Percentiles rank a stretch among this genome's conserved stretches.
phyloP scores from a whole-genome alignment of 2,888 invertebrate species.

The Apantesis nais region DNA sequence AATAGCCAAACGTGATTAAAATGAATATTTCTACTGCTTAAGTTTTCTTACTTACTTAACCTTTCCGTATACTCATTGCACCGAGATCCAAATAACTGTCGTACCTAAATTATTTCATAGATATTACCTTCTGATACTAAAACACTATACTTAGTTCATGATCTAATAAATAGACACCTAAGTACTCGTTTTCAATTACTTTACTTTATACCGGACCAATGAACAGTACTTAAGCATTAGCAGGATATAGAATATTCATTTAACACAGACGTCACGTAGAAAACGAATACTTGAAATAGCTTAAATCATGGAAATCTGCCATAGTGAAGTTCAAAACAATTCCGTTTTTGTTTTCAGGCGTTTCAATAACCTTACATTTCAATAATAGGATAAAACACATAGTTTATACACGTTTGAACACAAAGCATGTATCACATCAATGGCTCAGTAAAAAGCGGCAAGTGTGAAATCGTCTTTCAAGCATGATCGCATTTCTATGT shows the following conservation, averaged over 20 bases:
- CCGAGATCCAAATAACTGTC: too few relatives aligned
- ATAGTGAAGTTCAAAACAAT: neutral
- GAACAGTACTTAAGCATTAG: neutral
- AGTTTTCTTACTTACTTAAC: too few relatives aligned
- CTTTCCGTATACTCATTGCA: too few relatives aligned
- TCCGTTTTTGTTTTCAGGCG: slow-evolving; percentile 7
- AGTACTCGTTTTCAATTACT: neutral
- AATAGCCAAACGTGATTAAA: too few relatives aligned
- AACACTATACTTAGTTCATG: neutral
- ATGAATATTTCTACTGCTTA: too few relatives aligned
- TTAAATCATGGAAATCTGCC: neutral
- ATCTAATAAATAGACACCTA: neutral
- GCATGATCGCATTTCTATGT: slow-evolving; percentile 65
- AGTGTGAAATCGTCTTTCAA: slow-evolving; percentile 59
- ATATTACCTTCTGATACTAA: neutral
- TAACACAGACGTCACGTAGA: too few relatives aligned
- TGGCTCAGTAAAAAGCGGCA: slow-evolving; percentile 54
- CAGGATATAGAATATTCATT: neutral
- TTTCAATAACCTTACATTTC: slow-evolving; percentile 13
- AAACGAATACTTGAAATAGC: neutral
- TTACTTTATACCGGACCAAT: neutral
- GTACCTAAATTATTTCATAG: too few relatives aligned
- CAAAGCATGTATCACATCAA: slow-evolving; percentile 36
- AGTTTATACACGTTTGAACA: slow-evolving; percentile 36
- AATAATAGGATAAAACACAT: slow-evolving; percentile 29